Base-by-base conservation (phyloP, 2,113 vertebrate genomes). In the Etia nguti region DNA sequence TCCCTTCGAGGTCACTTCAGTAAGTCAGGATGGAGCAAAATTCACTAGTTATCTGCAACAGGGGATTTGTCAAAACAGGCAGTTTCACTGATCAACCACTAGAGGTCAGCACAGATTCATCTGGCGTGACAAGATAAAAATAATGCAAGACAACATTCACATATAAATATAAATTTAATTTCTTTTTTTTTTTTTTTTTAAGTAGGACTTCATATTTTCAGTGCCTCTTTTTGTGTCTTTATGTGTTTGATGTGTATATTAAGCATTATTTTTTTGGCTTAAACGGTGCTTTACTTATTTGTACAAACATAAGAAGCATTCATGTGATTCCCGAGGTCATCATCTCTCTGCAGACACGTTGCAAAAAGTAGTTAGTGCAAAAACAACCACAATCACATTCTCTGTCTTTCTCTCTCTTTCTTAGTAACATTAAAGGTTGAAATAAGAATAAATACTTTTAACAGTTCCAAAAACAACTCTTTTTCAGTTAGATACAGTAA, bases 131-230 rank as follows among this genome's bases (percentile, higher is more conserved):
- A 4, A n/a, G 12, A 68, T 20, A 10, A 36, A 56, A 11, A 48
- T 50, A 34, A 15, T 22, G 6, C 5, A 12, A 36, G 20, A 70
- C 83, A 82, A 8, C 24, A 75, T 80, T 83, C 50, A 88, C 89
- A 92, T 94, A 94, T 81, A 94, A 94, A 95, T 93, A 94, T 94
- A 93, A 65, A 92, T 94, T 91, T 94, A 94, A 77, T 77, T 77
- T 93, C 85, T 88, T 1, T 2, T n/a, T 31, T 65, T 34, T 31
- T 65, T 34, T 7, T 75, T 56, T 87, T 88, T 86, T 29, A n/a
- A 59, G 43, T 68, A 55, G 29, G 46, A 43, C 84, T 91, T 83
- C 10, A 50, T 82, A 8, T 80, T 90, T 86, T 86, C 60, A 91
- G 89, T 79, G 57, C 46, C 18, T 77, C 46, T 7, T 77, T 50